Base-by-base conservation (phyloP, 2,113 vertebrate genomes). In the Cyprinodon brontotheroides region DNA sequence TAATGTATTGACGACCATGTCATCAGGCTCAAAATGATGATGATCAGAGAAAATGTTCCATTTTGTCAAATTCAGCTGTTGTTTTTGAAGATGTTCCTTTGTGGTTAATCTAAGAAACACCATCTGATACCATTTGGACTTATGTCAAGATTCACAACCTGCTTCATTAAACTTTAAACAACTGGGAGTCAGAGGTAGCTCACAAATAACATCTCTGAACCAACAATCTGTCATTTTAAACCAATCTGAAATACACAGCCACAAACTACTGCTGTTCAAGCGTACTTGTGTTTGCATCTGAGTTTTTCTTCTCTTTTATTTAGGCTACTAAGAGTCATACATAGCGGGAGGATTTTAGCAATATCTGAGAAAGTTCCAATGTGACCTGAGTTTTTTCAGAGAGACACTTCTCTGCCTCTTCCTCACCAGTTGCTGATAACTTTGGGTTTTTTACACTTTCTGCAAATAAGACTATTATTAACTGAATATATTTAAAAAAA, bases 1-100 rank as follows among this genome's bases (percentile, higher is more conserved):
- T 72, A n/a, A 73, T 29, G 50, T 40, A 63, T 70, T 43, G 66
- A n/a, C 76, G 53, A 61, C 39, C 13, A 29, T 62, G 20, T 60
- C 61, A 62, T 74, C 65, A 68, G 15, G 13, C 66, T 64, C 5
- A 71, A 59, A 74, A 64, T 53, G 1, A 71, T 68, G 20, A 29
- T 60, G 36, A 73, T 20, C 1, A 2, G 0, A 62, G 39, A 45
- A 4, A 12, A 37, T 62, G 53, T 50, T 43, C 10, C 10, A 47
- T 59, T 78, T 65, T 17, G 37, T 53, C 13, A 57, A 47, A 43
- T 62, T 75, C 37, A 20, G 20, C 22, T 41, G 1, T 29, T 20
- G 38, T 57, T 20, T 65, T 78, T 69, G 11, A 59, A 6, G 68
- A 70, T 67, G 47, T 29, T 63, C 11, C 4, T 68, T 61, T 7